Conservation (phyloP, 37 sponge, comb jelly and placozoan genomes). For the Theonella swinhoei region DNA sequence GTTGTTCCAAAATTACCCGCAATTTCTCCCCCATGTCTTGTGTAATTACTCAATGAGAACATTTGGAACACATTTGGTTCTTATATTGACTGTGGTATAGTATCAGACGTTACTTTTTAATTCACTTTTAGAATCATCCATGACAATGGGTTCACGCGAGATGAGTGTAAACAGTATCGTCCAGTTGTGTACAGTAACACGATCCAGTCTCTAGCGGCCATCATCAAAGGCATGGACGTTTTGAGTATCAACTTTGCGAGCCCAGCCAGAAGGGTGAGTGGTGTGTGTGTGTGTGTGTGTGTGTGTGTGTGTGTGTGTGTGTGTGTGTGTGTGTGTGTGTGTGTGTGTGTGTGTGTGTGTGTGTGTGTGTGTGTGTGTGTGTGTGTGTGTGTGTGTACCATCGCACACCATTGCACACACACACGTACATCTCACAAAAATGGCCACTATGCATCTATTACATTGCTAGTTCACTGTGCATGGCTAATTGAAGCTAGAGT, state of each 20-base stretch:
- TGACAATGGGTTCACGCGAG: conserved; percentile 81
- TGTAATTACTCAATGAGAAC: too few relatives aligned
- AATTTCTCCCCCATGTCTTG: too few relatives aligned
- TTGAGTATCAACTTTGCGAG: conserved; percentile 78
- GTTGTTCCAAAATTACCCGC: too few relatives aligned
- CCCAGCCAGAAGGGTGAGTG: conserved; percentile 73
- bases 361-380: conserved; percentile 14
- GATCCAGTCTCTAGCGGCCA: conserved; percentile 84
- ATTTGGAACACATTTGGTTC: too few relatives aligned
- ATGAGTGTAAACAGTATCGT: conserved; percentile 86
- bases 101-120: too few relatives aligned
- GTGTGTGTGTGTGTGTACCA: neutral
- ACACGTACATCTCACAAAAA: too few relatives aligned
- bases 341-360: neutral
- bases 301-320: neutral
- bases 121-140: conserved; percentile 79
- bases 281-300: neutral
- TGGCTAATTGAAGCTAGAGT: too few relatives aligned
- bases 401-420: too few relatives aligned
- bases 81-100: too few relatives aligned
- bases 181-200: conserved; percentile 96
- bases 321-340: neutral
- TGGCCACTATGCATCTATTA: too few relatives aligned
- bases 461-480: too few relatives aligned
- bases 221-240: conserved; percentile 89